These are phyloP conservation scores for Zaprionus kolodkinae DNA, from an alignment of 1,140 invertebrate genomes.

Conservation along the genomic window DNA sequence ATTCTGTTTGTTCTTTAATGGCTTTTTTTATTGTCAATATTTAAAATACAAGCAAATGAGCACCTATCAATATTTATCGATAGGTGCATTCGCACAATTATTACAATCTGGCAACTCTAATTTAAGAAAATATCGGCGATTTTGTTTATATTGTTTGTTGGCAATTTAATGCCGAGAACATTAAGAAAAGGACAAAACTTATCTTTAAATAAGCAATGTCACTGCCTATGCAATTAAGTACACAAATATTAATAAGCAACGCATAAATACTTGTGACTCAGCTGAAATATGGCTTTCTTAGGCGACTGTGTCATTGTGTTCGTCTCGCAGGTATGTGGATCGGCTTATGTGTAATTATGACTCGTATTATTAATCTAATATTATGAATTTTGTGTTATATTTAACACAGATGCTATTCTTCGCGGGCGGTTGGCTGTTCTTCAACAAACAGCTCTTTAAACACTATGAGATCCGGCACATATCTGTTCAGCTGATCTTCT, in stretches of 20 bases:
- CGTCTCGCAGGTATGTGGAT: conserved; percentile 87
- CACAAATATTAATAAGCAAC: conserved; percentile 30
- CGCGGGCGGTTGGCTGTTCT: conserved; percentile 98
- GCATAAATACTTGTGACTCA: conserved; percentile 29
- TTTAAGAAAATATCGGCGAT: conserved; percentile 34
- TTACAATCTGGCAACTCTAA: conserved; percentile 28
- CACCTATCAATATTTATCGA: conserved; percentile 9
- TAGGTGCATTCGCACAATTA: not conserved
- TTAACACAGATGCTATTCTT: conserved; percentile 94
- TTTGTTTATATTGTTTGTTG: conserved; percentile 57
- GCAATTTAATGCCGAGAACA: conserved; percentile 35
- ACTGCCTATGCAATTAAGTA: conserved; percentile 30
- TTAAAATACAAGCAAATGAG: not conserved
- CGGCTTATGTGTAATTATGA: not conserved
- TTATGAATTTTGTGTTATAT: not conserved
- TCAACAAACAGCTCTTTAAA: conserved; percentile 98
- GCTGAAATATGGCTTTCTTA: conserved; percentile 87
- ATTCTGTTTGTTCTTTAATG: too few species aligned
- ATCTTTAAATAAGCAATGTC: conserved; percentile 53
- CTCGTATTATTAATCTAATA: not conserved
- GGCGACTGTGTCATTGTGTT: conserved; percentile 89
- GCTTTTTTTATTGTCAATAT: not conserved
- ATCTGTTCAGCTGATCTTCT: conserved; percentile 98
- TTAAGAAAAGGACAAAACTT: conserved; percentile 8
- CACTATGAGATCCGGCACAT: conserved; percentile 99